Conservation (phyloP, 2,113 vertebrate genomes). For the Girardinichthys multiradiatus region DNA sequence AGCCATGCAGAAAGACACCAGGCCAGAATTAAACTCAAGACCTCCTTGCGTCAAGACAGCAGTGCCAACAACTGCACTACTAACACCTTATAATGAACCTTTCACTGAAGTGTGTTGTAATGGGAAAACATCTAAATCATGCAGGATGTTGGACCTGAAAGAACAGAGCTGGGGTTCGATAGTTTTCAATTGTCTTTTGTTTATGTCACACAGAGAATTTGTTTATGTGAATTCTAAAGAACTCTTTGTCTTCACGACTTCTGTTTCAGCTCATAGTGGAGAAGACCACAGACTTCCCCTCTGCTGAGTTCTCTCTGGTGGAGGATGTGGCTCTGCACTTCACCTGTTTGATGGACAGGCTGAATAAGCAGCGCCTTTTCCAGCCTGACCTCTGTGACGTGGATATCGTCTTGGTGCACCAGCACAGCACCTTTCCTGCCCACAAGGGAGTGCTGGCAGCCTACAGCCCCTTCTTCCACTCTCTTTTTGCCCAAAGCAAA, state of each 20-base stretch:
- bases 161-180: not conserved
- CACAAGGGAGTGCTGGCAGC: slow-evolving; percentile 94
- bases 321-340: slow-evolving; percentile 96
- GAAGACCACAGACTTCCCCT: slow-evolving; percentile 93
- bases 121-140: not conserved
- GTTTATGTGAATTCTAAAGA: not conserved
- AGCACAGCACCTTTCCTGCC: slow-evolving; percentile 90
- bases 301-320: slow-evolving; percentile 92
- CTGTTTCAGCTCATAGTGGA: slow-evolving; percentile 91
- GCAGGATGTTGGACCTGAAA: not conserved
- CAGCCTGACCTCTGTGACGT: slow-evolving; percentile 95
- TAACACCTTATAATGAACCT: not conserved
- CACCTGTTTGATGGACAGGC: slow-evolving; percentile 95
- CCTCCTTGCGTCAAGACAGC: too few species aligned
- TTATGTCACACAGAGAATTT: not conserved
- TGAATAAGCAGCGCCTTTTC: slow-evolving; percentile 94
- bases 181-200: not conserved
- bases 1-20: not conserved
- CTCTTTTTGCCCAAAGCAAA: slow-evolving; percentile 93
- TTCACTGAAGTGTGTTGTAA: not conserved
- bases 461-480: slow-evolving; percentile 95
- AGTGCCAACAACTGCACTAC: too few species aligned
- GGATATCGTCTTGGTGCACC: slow-evolving; percentile 94
- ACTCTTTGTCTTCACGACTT: not conserved
- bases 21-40: too few species aligned